These are phyloP conservation scores for Bovichtus variegatus DNA, from an alignment of 2,797 vertebrate genomes.

Conservation along the genomic window DNA sequence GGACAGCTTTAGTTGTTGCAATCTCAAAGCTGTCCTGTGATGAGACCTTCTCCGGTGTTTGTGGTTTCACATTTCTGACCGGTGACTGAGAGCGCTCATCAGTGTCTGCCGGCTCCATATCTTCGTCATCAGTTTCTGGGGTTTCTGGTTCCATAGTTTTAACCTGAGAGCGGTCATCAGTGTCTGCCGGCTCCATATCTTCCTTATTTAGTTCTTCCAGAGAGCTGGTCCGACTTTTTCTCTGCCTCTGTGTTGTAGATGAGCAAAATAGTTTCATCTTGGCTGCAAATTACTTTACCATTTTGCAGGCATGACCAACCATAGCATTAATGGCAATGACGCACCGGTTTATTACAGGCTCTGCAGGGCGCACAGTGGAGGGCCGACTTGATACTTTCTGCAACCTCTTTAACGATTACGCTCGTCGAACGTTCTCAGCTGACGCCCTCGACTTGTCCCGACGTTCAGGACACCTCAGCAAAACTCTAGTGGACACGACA, in stretches of 20 bases:
- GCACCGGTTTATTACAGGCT: neutral
- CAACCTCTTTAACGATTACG: neutral
- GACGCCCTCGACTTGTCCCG: too few species aligned
- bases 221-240: too few species aligned
- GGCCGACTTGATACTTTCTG: neutral
- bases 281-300: neutral
- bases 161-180: too few species aligned
- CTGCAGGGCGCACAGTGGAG: rapidly evolving
- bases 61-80: too few species aligned
- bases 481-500: too few species aligned
- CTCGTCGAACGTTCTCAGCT: neutral
- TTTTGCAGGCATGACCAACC: neutral
- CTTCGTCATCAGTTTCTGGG: too few species aligned
- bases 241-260: neutral
- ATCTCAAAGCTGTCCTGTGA: too few species aligned
- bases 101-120: too few species aligned
- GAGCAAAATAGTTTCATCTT: neutral
- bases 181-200: neutral
- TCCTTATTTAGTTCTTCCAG: neutral
- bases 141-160: neutral
- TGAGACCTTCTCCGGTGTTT: too few species aligned
- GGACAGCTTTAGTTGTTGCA: too few species aligned
- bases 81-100: too few species aligned
- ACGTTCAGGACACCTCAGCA: too few species aligned
- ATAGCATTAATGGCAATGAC: neutral